Evolutionary conservation across 2,113 vertebrate species (phyloP), one percentile per base, ranked within the genome.

Genomic region (Lepisosteus osseus): DNA sequence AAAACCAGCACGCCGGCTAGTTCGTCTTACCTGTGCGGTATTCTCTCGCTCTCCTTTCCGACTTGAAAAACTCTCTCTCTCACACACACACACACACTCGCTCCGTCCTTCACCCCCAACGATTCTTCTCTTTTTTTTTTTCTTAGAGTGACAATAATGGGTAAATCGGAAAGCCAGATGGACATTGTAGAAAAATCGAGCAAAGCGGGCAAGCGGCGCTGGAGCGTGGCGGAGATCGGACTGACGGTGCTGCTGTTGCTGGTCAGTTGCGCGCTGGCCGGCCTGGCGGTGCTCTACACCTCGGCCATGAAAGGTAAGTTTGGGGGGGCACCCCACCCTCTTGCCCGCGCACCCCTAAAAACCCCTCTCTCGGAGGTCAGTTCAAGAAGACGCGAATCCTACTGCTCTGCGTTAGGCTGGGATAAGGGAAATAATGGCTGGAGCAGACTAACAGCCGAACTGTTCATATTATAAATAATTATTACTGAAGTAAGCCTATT

Each of bases 81-180:
- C 14, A 61, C 76, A 73, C 80, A 82, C 78, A 77, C 72, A 80
- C 68, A 64, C 62, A 74, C 47, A 45, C 66, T 79, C 72, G 69
- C 76, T 83, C 77, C 78, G 73, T 83, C 80, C 54, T 9, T 56
- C 47, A 56, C 56, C 17, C 14, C 47, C 61, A n/a, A 17, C 57
- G 14, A 72, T 42, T 81, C 57, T 66, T 71, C 67, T 6, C 74
- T 80, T 76, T 74, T 45, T 0, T 0, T 83, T 69, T 61, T 70
- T 61, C 70, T 29, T 41, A 92, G 93, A 93, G 83, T 82, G 73
- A 80, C 78, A 41, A 90, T 86, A 89, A 96, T 95, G 95, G 93
- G 94, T 86, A 95, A 96, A 90, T 94, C 95, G 0, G 94, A 95
- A 87, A 95, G 93, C 73, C 93, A 95, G 61, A 93, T 92, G 94